These are phyloP conservation scores for Amphipyra tragopoginis DNA, from an alignment of 2,888 invertebrate genomes.

Conservation along the genomic window DNA sequence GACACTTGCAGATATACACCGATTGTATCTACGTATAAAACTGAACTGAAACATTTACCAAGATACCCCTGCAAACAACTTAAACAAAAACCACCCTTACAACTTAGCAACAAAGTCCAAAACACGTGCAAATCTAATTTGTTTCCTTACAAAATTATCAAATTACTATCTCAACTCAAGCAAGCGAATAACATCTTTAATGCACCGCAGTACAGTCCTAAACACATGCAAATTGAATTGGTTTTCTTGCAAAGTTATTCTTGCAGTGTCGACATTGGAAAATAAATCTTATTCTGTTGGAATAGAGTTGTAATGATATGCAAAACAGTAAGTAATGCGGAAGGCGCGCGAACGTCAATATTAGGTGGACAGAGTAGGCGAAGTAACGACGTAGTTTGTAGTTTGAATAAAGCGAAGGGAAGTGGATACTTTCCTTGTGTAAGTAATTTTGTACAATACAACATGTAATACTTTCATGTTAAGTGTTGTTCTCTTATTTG, in stretches of 20 bases:
- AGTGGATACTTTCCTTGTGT: constrained; percentile 52
- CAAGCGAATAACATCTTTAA: constrained; percentile 21
- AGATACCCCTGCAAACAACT: neutral
- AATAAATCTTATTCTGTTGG: neutral
- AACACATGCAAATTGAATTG: constrained; percentile 15
- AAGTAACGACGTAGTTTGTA: constrained; percentile 49
- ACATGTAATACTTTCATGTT: constrained; percentile 22
- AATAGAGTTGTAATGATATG: constrained; percentile 13
- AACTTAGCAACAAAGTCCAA: neutral
- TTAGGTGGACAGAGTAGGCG: constrained; percentile 48
- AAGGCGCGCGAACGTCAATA: constrained; percentile 52
- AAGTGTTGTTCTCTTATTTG: constrained; percentile 38
- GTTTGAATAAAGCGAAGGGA: constrained; percentile 54
- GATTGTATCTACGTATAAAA: constrained; percentile 44
- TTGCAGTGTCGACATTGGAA: constrained; percentile 5
- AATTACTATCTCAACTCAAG: neutral
- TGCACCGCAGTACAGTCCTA: neutral
- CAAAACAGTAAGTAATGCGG: constrained; percentile 30
- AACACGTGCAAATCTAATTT: constrained; percentile 23
- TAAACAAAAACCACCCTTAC: constrained; percentile 18
- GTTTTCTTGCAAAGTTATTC: constrained; percentile 33
- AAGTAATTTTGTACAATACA: constrained; percentile 49
- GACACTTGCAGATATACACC: constrained; percentile 44
- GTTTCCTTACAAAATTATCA: constrained; percentile 26
- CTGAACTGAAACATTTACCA: constrained; percentile 17